Conservation (phyloP, 2,888 invertebrate species). For the Cetonia aurata region DNA sequence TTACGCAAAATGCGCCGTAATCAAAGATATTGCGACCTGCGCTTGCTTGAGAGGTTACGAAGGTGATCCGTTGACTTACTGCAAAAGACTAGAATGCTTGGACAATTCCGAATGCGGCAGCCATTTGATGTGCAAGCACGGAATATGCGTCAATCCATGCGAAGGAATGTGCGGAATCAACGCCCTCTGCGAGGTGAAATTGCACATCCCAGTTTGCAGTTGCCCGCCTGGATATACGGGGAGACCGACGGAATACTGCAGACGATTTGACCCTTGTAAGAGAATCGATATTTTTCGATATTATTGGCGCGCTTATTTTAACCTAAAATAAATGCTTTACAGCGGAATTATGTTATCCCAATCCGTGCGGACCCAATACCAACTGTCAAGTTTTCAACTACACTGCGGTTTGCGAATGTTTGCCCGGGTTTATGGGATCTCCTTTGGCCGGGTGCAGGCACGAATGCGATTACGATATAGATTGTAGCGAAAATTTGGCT, state of each 20-base stretch:
- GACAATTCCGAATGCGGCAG: slow-evolving; percentile 83
- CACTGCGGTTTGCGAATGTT: slow-evolving; percentile 84
- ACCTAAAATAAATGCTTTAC: slow-evolving; percentile 51
- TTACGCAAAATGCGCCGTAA: slow-evolving; percentile 75
- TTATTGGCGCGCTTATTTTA: not conserved
- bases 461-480: slow-evolving; percentile 84
- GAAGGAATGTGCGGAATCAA: slow-evolving; percentile 80
- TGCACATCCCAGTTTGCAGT: slow-evolving; percentile 83
- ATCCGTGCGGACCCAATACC: slow-evolving; percentile 85
- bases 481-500: slow-evolving; percentile 78
- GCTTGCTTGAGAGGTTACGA: slow-evolving; percentile 84
- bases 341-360: slow-evolving; percentile 88
- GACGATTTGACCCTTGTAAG: slow-evolving; percentile 81
- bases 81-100: slow-evolving; percentile 70
- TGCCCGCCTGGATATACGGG: slow-evolving; percentile 85
- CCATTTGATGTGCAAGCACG: slow-evolving; percentile 80
- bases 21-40: slow-evolving; percentile 82
- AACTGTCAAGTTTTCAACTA: slow-evolving; percentile 83
- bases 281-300: slow-evolving; percentile 43
- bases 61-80: slow-evolving; percentile 82
- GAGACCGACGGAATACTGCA: slow-evolving; percentile 81
- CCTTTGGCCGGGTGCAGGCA: slow-evolving; percentile 84
- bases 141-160: slow-evolving; percentile 85
- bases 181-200: slow-evolving; percentile 82
- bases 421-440: slow-evolving; percentile 82